Conservation (phyloP, 2,888 invertebrate species). For the Drosophila melanosoma region DNA sequence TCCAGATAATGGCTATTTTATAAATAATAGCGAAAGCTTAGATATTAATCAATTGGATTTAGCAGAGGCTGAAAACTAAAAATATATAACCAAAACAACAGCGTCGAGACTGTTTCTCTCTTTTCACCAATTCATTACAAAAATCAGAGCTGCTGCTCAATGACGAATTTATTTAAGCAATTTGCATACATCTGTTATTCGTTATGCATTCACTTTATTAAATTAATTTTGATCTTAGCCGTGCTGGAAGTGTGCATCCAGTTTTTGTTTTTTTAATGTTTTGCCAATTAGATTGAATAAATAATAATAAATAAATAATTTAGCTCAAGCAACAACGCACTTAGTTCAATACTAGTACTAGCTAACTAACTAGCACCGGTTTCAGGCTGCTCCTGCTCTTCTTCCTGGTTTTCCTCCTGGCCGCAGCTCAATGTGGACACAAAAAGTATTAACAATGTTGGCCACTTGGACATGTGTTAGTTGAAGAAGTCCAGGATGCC, state of each 20-base stretch:
- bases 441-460: conserved; percentile 82
- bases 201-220: conserved; percentile 37
- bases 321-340: conserved; percentile 15
- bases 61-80: neutral
- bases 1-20: neutral
- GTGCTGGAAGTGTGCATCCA: neutral
- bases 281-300: conserved; percentile 23
- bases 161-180: neutral
- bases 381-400: neutral
- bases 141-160: too few species aligned
- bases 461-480: conserved; percentile 70
- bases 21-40: neutral
- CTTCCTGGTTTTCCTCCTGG: neutral
- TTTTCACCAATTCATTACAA: too few species aligned
- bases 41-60: neutral
- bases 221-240: conserved; percentile 20
- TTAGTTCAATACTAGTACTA: conserved; percentile 11
- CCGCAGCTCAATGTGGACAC: conserved; percentile 63
- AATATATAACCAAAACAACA: too few species aligned
- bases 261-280: neutral
- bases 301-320: conserved; percentile 48
- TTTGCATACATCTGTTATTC: conserved; percentile 26
- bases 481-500: conserved; percentile 84
- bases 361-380: conserved; percentile 24
- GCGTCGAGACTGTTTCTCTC: too few species aligned